Base-by-base conservation (phyloP, 2,888 invertebrate genomes). In the Apomyelois bistriatella region DNA sequence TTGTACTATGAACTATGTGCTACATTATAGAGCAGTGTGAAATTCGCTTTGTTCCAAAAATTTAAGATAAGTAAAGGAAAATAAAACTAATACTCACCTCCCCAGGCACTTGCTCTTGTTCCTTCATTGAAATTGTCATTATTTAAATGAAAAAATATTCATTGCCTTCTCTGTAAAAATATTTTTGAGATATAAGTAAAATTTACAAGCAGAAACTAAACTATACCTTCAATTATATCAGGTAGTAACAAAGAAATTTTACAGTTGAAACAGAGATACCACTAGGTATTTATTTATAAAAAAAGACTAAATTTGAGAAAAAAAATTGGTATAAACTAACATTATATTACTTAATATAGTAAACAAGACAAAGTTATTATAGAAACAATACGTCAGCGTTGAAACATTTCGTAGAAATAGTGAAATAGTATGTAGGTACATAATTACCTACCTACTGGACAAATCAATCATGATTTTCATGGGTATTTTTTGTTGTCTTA, bases 61-160 rank as follows among this genome's bases (percentile, higher is more conserved):
- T n/a, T n/a, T n/a, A n/a, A n/a, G n/a, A n/a, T 32, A 32, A 10
- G 7, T 8, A 10, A 10, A 32, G 2, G 10, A 32, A 22, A 53
- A 38, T 36, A 50, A 51, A 42, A 17, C 13, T 35, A 43, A 32
- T 52, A 43, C 78, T 80, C 66, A 88, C 90, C 82, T 88, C 89
- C 87, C 86, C 87, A 61, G 87, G 86, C 80, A 85, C 77, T 63
- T 80, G 83, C 58, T 89, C 89, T 82, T 87, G 87, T 80, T 90
- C 90, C 77, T 87, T 90, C 87, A 88, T 89, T 74, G 90, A 82
- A 82, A 90, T 87, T 72, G 88, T 90, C 90, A 90, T 90, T 87
- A 83, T 88, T 81, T 82, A 61, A 76, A 70, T 70, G 80, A 81
- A 71, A 72, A 72, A 73, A 72, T 76, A 83, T 72, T 75, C 89